Conservation (phyloP, 2,888 invertebrate genomes). For the Amphiduros pacificus region DNA sequence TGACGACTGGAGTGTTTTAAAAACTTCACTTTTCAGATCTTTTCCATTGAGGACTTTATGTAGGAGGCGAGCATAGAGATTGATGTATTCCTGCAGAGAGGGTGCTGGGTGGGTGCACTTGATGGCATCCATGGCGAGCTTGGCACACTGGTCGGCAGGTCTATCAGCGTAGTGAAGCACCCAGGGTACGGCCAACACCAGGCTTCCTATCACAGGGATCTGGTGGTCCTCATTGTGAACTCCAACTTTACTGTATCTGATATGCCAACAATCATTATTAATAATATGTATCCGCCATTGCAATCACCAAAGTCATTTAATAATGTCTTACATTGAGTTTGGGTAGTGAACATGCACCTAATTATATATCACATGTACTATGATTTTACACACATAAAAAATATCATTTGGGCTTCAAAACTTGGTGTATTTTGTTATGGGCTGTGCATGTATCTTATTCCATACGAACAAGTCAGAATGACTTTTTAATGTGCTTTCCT, state of each 20-base stretch:
- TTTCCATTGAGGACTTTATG: conserved; percentile 44
- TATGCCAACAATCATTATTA: neutral
- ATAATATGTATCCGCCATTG: no score
- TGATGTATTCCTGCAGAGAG: conserved; percentile 38
- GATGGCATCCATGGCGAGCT: conserved; percentile 40
- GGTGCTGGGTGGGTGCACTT: conserved; percentile 47
- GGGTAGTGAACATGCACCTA: no score
- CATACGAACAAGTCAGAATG: no score
- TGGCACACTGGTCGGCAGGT: conserved; percentile 41
- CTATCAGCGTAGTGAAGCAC: conserved; percentile 43
- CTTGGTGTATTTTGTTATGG: no score
- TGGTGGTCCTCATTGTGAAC: conserved; percentile 45
- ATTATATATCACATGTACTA: no score
- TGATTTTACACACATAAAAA: no score
- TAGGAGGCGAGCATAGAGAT: conserved; percentile 40
- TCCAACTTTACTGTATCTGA: neutral
- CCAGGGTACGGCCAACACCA: conserved; percentile 46
- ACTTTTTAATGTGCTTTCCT: no score
- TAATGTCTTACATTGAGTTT: no score
- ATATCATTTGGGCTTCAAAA: no score
- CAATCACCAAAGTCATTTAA: no score
- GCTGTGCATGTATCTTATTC: no score
- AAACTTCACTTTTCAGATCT: conserved; percentile 36
- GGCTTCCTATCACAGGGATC: conserved; percentile 41
- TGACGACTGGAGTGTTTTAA: conserved; percentile 33